phyloP scores from a whole-genome alignment of 2,797 vertebrate genomes.

The Dermochelys coriacea region DNA sequence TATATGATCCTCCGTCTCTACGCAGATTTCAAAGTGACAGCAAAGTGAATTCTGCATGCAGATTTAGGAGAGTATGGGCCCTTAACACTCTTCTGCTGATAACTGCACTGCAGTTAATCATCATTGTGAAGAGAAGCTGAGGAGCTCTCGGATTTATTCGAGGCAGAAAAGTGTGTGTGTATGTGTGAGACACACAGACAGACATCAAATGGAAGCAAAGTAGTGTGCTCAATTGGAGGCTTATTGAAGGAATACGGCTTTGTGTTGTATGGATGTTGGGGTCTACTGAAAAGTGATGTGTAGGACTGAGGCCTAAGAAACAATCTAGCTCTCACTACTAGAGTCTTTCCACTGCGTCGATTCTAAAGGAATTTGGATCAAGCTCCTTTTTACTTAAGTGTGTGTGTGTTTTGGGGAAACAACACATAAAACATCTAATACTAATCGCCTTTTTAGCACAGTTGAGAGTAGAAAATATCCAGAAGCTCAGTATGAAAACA shows the following conservation, averaged over 20 bases:
- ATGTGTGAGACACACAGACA: background rate
- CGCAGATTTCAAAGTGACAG: background rate
- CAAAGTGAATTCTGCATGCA: background rate
- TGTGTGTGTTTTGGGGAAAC: background rate
- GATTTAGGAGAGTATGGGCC: background rate
- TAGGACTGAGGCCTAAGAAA: background rate
- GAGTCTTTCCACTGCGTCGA: accelerated
- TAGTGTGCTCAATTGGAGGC: background rate
- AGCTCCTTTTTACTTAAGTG: background rate
- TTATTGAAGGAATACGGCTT: background rate
- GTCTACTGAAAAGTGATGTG: background rate
- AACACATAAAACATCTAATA: background rate
- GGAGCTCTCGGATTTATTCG: background rate
- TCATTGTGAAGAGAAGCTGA: background rate
- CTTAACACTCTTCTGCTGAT: too few species aligned
- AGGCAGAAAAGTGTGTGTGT: background rate
- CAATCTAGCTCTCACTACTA: background rate
- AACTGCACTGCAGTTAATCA: background rate
- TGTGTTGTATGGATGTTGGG: background rate
- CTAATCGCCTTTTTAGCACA: background rate
- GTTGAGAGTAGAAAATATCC: background rate
- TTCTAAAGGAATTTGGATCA: background rate
- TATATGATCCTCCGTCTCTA: background rate
- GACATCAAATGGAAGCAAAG: background rate
- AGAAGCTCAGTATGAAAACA: background rate